phyloP scores from a whole-genome alignment of 2,888 invertebrate species.

The Drepanosiphum platanoidis region DNA sequence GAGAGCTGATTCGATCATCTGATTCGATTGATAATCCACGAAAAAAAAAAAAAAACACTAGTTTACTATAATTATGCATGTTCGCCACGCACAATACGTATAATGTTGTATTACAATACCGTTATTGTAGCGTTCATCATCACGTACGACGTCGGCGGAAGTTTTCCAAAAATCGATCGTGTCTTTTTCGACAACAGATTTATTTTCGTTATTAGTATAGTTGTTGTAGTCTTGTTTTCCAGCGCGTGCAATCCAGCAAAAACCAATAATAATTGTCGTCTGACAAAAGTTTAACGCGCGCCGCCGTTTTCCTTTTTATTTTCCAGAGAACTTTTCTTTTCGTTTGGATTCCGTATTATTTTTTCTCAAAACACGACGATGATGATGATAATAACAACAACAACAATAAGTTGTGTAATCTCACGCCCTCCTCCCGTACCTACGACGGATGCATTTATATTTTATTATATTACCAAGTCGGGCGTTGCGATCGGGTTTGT shows the following conservation, averaged over 20 bases:
- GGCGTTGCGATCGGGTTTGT: neutral
- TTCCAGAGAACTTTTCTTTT: neutral
- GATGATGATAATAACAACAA: neutral
- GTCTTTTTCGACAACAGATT: neutral
- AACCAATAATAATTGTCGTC: neutral
- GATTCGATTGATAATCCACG: slow-evolving; percentile 26
- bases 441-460: neutral
- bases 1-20: slow-evolving; percentile 28
- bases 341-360: neutral
- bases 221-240: neutral
- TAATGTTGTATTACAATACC: slow-evolving; percentile 10
- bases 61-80: slow-evolving; percentile 1
- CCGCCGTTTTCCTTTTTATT: neutral
- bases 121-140: slow-evolving; percentile 3
- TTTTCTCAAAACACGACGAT: neutral
- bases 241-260: neutral
- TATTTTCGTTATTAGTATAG: neutral
- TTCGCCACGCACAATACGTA: neutral
- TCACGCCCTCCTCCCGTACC: neutral
- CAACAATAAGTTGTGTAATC: neutral
- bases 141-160: neutral
- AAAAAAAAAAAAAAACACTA: slow-evolving; percentile 14
- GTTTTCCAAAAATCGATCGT: neutral
- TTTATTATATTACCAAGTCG: neutral
- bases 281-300: slow-evolving; percentile 3